These are phyloP conservation scores for Apteryx owenii DNA, from an alignment of 2,113 vertebrate genomes.

Conservation along the genomic window DNA sequence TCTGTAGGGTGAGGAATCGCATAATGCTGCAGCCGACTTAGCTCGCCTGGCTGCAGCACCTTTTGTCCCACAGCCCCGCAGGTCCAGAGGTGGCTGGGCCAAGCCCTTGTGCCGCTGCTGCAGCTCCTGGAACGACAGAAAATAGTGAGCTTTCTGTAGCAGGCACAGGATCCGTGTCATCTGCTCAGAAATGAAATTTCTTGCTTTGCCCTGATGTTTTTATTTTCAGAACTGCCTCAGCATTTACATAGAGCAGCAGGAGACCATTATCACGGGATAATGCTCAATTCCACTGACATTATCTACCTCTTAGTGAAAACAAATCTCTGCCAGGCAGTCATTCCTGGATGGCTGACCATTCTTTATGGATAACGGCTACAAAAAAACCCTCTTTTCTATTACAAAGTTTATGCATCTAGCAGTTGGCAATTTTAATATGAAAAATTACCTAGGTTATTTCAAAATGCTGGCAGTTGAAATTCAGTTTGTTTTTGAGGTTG, in stretches of 20 bases:
- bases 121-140: accelerated
- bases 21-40: too few species aligned
- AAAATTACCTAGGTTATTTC: not conserved
- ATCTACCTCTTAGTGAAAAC: not conserved
- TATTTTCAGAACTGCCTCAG: not conserved
- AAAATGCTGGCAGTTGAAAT: not conserved
- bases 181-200: not conserved
- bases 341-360: not conserved
- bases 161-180: accelerated
- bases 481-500: not conserved
- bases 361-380: not conserved
- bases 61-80: not conserved
- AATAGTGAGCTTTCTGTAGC: accelerated
- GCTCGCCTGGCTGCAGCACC: too few species aligned
- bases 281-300: not conserved
- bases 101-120: accelerated
- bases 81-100: not conserved
- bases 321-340: not conserved
- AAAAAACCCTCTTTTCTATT: not conserved
- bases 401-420: not conserved
- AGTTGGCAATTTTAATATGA: not conserved
- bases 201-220: not conserved
- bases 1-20: too few species aligned
- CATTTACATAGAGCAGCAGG: not conserved
- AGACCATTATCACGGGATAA: not conserved